Conservation (phyloP, 2,113 vertebrate species). For the Dipodomys merriami region DNA sequence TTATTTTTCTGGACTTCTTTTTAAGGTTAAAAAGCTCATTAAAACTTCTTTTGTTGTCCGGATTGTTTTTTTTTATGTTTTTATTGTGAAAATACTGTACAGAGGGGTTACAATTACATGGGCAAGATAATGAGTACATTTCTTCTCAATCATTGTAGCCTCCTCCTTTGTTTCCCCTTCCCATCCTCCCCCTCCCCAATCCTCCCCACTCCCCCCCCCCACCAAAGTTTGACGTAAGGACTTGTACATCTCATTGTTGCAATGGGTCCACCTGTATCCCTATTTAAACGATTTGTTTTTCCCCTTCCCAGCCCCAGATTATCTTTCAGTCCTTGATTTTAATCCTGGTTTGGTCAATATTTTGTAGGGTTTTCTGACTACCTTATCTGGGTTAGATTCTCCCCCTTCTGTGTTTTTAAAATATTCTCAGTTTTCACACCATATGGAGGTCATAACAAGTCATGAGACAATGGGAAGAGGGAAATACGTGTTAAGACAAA, state of each 20-base stretch:
- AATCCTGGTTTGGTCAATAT: neutral
- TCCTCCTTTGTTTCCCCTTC: too few relatives aligned
- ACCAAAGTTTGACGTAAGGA: too few relatives aligned
- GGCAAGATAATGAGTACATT: too few relatives aligned
- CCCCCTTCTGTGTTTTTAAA: conserved; percentile 21
- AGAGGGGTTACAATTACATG: too few relatives aligned
- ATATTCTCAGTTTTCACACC: neutral
- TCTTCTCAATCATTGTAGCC: too few relatives aligned
- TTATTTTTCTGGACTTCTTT: conserved; percentile 50
- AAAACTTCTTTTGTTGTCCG: neutral
- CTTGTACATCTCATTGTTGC: too few relatives aligned
- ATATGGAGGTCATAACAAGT: neutral
- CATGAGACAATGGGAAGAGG: neutral
- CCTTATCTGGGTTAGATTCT: neutral
- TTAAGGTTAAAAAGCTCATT: conserved; percentile 36
- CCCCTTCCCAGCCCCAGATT: neutral
- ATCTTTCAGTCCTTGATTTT: conserved; percentile 39
- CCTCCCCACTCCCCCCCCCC: too few relatives aligned
- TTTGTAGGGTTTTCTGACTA: neutral
- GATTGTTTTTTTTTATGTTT: neutral
- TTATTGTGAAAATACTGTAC: too few relatives aligned
- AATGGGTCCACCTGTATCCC: too few relatives aligned
- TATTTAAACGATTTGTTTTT: too few relatives aligned
- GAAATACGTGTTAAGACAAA: conserved; percentile 8
- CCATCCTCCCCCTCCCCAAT: too few relatives aligned